Evolutionary conservation across 2,797 vertebrate genomes (phyloP), one percentile per base, ranked within the genome.

Genomic region (Nannoperca australis): DNA sequence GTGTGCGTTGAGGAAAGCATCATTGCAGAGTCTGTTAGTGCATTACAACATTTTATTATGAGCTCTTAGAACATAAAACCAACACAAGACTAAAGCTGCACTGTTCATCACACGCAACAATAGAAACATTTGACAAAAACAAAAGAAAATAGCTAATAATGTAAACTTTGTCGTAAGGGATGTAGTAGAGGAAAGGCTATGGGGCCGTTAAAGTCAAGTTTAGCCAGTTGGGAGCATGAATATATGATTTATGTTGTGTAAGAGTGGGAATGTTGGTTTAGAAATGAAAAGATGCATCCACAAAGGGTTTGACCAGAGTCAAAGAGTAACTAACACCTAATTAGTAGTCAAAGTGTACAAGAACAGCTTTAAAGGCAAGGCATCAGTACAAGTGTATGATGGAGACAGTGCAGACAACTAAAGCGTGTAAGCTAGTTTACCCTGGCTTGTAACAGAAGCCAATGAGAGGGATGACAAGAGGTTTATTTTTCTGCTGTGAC

Each of bases 31-130:
- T 67, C 50, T 61, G 42, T 20, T 22, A 5, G 5, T 69, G 53
- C 20, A 47, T 61, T 68, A 47, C 32, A 59, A 51, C 17, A 18
- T 56, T 68, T 42, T n/a, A 60, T 59, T 47, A 63, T 50, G n/a
- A 45, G 36, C 34, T 42, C 73, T 54, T 8, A 51, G 11, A 62
- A 51, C 4, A 58, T 51, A 2, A 45, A 10, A 30, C 58, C 5
- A 58, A 50, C 13, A 34, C 17, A 4, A 53, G 7, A 44, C 11
- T 13, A 17, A 54, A 24, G 22, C 51, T 34, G 3, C 18, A 14
- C 20, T 2, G 30, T 54, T 24, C 27, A 36, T 51, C 6, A 15
- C 4, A 27, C 3, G 22, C 17, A 50, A 15, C 40, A 47, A 45
- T 7, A 17, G 3, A 44, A 7, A 38, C 0, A 0, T 50, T 0